Evolutionary conservation across 2,888 invertebrate species (phyloP).

Genomic region (Nemurella pictetii): DNA sequence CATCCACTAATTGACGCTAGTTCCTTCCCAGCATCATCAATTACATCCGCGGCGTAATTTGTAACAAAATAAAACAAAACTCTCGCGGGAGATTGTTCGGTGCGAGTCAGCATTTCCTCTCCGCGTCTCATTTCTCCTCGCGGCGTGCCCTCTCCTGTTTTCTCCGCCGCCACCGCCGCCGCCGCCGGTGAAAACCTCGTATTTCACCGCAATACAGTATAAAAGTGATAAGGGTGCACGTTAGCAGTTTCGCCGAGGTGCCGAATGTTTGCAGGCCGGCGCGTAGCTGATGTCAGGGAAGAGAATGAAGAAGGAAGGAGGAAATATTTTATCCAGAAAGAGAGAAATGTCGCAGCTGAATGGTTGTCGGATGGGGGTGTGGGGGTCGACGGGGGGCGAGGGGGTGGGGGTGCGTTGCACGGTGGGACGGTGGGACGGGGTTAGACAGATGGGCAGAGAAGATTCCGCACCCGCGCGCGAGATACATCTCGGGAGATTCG

Average conservation of each 20-base stretch:
- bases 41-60: background rate
- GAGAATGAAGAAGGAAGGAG: conserved; percentile 24
- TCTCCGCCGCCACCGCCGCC: no score
- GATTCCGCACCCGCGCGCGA: background rate
- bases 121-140: background rate
- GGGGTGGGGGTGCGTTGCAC: background rate
- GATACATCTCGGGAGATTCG: conserved; percentile 6
- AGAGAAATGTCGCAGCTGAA: conserved; percentile 25
- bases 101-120: background rate
- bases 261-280: conserved; percentile 3
- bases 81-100: background rate
- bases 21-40: background rate
- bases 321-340: conserved; percentile 21
- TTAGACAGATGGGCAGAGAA: conserved; percentile 19
- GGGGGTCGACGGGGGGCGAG: conserved; percentile 1
- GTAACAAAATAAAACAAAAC: background rate
- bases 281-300: conserved; percentile 23
- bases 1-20: background rate
- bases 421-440: conserved; percentile 10
- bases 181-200: background rate
- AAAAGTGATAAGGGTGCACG: background rate
- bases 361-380: background rate
- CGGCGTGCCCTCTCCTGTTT: no score
- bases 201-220: background rate
- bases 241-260: background rate